Evolutionary conservation across 2,888 invertebrate genomes (phyloP).

Genomic region (Mellilla xanthometata): DNA sequence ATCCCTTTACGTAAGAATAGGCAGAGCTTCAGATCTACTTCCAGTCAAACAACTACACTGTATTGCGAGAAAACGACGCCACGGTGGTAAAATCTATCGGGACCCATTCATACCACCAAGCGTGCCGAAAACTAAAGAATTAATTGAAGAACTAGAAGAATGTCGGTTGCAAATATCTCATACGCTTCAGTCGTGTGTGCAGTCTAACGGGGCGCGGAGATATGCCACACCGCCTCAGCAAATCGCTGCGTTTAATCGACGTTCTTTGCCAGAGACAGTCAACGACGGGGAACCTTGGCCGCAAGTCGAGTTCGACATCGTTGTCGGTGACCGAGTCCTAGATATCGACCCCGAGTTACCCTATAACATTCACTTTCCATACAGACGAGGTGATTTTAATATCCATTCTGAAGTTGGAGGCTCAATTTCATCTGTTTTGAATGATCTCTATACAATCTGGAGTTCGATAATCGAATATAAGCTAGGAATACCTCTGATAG

Average conservation of each 20-base stretch:
- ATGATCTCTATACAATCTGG: conserved; percentile 95
- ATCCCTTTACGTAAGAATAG: conserved; percentile 93
- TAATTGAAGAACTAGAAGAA: conserved; percentile 91
- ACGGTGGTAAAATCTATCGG: conserved; percentile 79
- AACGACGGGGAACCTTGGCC: conserved; percentile 84
- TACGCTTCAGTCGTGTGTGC: conserved; percentile 92
- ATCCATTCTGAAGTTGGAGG: conserved; percentile 92
- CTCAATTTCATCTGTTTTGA: conserved; percentile 91
- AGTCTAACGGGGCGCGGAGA: conserved; percentile 90
- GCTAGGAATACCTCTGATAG: conserved; percentile 87
- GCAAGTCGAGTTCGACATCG: conserved; percentile 84
- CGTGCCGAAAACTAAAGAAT: conserved; percentile 85
- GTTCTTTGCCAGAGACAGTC: conserved; percentile 87
- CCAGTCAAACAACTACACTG: conserved; percentile 94
- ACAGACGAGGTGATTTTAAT: conserved; percentile 93
- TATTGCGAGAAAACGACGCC: conserved; percentile 87
- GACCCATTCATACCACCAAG: conserved; percentile 86
- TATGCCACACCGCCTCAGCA: conserved; percentile 95
- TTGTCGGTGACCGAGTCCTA: conserved; percentile 91
- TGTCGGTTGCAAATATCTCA: conserved; percentile 92
- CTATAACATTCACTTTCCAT: conserved; percentile 95
- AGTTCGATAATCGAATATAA: conserved; percentile 89
- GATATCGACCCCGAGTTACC: conserved; percentile 86
- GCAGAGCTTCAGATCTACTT: conserved; percentile 94
- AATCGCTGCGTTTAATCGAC: conserved; percentile 93